These are phyloP conservation scores for Gobiocypris rarus DNA, from an alignment of 2,113 vertebrate genomes.

Conservation along the genomic window DNA sequence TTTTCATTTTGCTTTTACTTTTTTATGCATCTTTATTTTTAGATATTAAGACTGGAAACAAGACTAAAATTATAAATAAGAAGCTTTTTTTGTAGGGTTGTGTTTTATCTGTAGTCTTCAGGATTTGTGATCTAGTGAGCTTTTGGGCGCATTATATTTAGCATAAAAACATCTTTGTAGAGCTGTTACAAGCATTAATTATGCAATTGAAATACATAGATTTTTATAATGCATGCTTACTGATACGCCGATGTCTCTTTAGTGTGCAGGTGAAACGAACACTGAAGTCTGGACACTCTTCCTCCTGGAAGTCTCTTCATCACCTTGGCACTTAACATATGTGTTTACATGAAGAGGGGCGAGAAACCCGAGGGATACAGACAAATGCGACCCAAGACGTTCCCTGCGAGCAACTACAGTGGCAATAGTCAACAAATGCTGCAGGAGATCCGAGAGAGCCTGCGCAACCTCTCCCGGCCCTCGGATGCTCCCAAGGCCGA, in stretches of 20 bases:
- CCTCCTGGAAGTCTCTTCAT: constrained; percentile 69
- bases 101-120: too few relatives aligned
- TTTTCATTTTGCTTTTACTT: too few relatives aligned
- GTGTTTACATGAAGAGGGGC: constrained; percentile 96
- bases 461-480: constrained; percentile 90
- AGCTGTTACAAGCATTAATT: neutral
- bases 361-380: constrained; percentile 97
- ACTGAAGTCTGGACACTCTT: constrained; percentile 44
- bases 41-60: too few relatives aligned
- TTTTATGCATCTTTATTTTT: too few relatives aligned
- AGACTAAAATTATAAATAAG: too few relatives aligned
- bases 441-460: constrained; percentile 95
- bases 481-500: constrained; percentile 88
- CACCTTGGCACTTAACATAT: constrained; percentile 79
- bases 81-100: too few relatives aligned
- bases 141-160: too few relatives aligned
- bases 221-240: neutral
- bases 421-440: constrained; percentile 97
- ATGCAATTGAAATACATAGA: neutral
- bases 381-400: constrained; percentile 99
- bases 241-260: neutral
- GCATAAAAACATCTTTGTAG: too few relatives aligned
- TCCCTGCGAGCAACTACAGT: constrained; percentile 92
- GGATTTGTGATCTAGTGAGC: too few relatives aligned
- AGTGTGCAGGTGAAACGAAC: constrained; percentile 29